Evolutionary conservation across 2,113 vertebrate species (phyloP).

Genomic region (Furnarius figulus): DNA sequence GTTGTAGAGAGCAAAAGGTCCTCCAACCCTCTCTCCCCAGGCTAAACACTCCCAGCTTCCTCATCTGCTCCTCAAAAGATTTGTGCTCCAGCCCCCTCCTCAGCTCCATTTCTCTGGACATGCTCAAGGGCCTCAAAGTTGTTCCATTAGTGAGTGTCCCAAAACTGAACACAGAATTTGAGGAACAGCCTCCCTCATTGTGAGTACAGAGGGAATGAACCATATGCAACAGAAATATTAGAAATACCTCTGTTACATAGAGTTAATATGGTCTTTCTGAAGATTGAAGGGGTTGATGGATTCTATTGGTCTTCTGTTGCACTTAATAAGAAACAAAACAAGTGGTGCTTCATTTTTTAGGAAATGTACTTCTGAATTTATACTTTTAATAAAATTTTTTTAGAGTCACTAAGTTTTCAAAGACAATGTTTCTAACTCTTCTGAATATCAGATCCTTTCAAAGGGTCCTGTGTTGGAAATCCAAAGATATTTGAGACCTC

Average conservation of each 20-base stretch:
- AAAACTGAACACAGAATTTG: not conserved
- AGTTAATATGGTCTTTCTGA: not conserved
- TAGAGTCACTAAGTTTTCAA: not conserved
- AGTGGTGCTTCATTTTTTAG: not conserved
- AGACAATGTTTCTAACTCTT: not conserved
- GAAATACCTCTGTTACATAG: not conserved
- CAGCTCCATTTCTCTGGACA: not conserved
- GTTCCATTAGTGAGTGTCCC: not conserved
- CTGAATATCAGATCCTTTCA: not conserved
- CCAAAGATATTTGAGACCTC: not conserved
- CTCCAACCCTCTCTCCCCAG: not conserved
- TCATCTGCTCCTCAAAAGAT: not conserved
- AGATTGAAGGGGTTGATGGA: not conserved
- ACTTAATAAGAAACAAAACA: not conserved
- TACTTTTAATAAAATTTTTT: not conserved
- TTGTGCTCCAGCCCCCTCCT: not conserved
- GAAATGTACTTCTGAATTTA: not conserved
- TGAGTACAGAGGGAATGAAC: not conserved
- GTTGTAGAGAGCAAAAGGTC: not conserved
- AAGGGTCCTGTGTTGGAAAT: not conserved
- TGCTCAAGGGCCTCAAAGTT: not conserved
- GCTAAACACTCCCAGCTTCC: not conserved
- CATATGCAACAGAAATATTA: not conserved
- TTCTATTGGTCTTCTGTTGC: not conserved
- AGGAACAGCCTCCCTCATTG: not conserved